phyloP scores from a whole-genome alignment of 2,113 vertebrate genomes.

The Gymnocephalus cernua region DNA sequence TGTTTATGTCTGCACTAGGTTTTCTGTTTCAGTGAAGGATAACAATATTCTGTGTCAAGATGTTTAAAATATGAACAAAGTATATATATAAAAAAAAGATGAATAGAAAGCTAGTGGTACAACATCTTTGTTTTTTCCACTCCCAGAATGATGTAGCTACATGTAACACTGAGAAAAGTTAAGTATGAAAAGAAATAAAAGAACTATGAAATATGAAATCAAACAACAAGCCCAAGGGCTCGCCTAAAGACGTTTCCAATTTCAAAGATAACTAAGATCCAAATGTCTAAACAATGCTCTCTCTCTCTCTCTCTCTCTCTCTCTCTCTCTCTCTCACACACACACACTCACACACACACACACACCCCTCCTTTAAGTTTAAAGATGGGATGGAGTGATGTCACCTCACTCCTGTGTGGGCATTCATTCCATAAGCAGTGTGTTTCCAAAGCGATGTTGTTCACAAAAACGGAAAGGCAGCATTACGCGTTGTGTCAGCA shows the following conservation, averaged over 20 bases:
- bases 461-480: conserved; percentile 39
- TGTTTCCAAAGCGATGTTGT: conserved; percentile 43
- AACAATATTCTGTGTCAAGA: too few species aligned
- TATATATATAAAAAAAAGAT: too few species aligned
- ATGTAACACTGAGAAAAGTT: too few species aligned
- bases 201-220: conserved; percentile 5
- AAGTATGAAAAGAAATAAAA: background rate
- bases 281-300: conserved; percentile 14
- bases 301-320: conserved; percentile 2
- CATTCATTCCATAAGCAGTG: conserved; percentile 57
- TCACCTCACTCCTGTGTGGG: conserved; percentile 71
- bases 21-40: too few species aligned
- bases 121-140: too few species aligned
- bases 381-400: conserved; percentile 78
- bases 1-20: too few species aligned
- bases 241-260: conserved; percentile 8
- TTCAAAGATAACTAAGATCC: conserved; percentile 31
- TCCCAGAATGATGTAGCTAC: too few species aligned
- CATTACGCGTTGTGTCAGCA: conserved; percentile 50
- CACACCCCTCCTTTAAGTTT: conserved; percentile 37
- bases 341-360: too few species aligned
- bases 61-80: too few species aligned
- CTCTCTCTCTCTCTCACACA: background rate
- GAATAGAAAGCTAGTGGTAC: too few species aligned
- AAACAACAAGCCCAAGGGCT: conserved; percentile 13